Base-by-base conservation (phyloP, 2,797 vertebrate species). In the Ataeniobius toweri region DNA sequence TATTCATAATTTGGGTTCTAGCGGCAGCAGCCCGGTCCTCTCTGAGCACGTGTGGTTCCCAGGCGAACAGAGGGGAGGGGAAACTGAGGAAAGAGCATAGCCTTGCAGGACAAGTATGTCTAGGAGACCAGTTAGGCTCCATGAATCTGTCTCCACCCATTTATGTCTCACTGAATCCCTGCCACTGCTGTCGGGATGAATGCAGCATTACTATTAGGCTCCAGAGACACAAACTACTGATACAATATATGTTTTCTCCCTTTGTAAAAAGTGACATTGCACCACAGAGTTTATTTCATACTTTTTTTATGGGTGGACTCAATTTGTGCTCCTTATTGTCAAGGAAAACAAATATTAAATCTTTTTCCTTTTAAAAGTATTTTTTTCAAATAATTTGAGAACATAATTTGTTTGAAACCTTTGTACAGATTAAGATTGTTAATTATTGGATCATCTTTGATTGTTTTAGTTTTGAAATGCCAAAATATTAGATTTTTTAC, bases 1-100 rank as follows among this genome's bases (percentile, higher is more conserved):
- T 94, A 94, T 95, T 93, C 91, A 94, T 94, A 92, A 95, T 94
- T 94, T 93, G 85, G 87, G 92, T 89, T 93, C 89, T 87, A 86
- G 81, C 87, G 74, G 88, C 76, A 89, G 89, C 87, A 83, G 75
- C 80, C 82, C 91, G 88, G 91, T 94, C 91, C 90, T 92, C 92
- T 91, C 89, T 26, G 81, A 84, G 86, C 80, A 70, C 84, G 92
- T 89, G 86, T 90, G 94, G 86, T 81, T 88, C 84, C 89, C 90
- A 91, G 93, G 85, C 80, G 86, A 82, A 82, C 83, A 0, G 71
- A 26, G 56, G 80, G 83, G 56, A 78, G 80, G 56, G 71, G 48
- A 67, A 41, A 77, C 31, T 10, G 65, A 75, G 83, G 72, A 81
- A 80, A 69, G 77, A 78, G 68, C 71, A 50, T 22, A 50, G 74